Evolutionary conservation across 2,113 vertebrate genomes (phyloP), one percentile per base, ranked within the genome.

Genomic region (Nibea albiflora): DNA sequence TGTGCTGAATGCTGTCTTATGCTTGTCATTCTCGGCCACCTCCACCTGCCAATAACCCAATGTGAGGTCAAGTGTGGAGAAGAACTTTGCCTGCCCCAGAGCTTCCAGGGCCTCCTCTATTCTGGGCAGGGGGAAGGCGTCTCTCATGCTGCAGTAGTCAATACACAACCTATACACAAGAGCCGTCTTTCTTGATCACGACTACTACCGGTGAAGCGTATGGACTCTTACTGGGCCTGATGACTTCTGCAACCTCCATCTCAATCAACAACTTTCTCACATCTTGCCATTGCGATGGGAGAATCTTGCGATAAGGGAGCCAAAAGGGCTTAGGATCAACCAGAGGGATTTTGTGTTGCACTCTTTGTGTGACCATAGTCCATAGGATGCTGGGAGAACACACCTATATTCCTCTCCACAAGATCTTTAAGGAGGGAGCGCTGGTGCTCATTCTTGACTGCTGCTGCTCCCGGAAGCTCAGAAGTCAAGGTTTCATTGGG

Each of bases 31-130:
- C 53, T 83, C 53, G 0, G 19, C 68, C 24, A 73, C 60, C 1
- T 73, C 74, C 24, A 83, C 66, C 44, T 76, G 68, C 75, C 81
- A 78, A 1, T 78, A 84, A 0, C 81, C 54, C 3, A 44, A 84
- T 0, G 42, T 71, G 14, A 71, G 72, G 10, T 69, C 24, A 0
- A 84, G 50, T 0, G 70, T 74, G 1, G 69, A 68, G 14, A 83
- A 77, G 44, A 9, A 81, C 16, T 57, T 76, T 15, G 65, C 58
- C 0, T 70, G 57, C 2, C 80, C 65, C 5, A 77, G 31, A 1
- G 22, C 44, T 6, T 76, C 65, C 16, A 76, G 54, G 3, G 68
- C 68, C 31, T 78, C 60, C 24, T 83, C 74, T 15, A 72, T 70
- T 17, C 65, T 20, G 1, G 66, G 56, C 12, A 79, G 42, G 0